A percentile compares a stretch with the other conserved stretches of the same genome.
Conservation (phyloP, 2,113 vertebrate species). For the Seriola aureovittata region DNA sequence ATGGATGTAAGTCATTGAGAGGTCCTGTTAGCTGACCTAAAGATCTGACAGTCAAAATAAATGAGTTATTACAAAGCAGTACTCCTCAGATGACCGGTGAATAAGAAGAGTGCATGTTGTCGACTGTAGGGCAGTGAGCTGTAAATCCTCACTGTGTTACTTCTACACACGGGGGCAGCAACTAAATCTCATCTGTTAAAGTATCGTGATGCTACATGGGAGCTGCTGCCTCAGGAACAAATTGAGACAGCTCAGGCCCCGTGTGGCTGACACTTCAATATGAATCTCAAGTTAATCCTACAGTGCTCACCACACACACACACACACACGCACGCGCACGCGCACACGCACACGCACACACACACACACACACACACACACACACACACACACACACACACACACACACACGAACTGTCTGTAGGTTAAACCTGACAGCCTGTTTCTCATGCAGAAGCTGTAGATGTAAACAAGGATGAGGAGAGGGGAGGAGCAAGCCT, state of each 20-base stretch:
- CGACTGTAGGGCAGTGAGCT: not conserved
- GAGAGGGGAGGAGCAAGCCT: not conserved
- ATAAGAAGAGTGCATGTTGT: not conserved
- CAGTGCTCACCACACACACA: not conserved
- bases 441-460: constrained; percentile 56
- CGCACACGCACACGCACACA: no score
- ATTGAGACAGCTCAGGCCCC: constrained; percentile 38
- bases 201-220: constrained; percentile 11
- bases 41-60: constrained; percentile 13
- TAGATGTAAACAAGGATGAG: constrained; percentile 33
- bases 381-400: not conserved
- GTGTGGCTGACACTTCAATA: constrained; percentile 45
- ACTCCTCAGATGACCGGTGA: not conserved
- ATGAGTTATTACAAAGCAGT: not conserved
- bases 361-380: no score
- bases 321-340: not conserved
- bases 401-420: not conserved
- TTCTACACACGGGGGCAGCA: constrained; percentile 10
- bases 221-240: constrained; percentile 40
- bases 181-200: constrained; percentile 31
- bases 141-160: not conserved
- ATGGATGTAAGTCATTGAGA: not conserved
- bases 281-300: constrained; percentile 33
- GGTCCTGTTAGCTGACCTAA: not conserved
- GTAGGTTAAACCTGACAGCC: constrained; percentile 49